A percentile compares a stretch with the other conserved stretches of the same genome.
These are phyloP conservation scores for Manis pentadactyla DNA, from an alignment of 2,797 vertebrate species.

Conservation along the genomic window DNA sequence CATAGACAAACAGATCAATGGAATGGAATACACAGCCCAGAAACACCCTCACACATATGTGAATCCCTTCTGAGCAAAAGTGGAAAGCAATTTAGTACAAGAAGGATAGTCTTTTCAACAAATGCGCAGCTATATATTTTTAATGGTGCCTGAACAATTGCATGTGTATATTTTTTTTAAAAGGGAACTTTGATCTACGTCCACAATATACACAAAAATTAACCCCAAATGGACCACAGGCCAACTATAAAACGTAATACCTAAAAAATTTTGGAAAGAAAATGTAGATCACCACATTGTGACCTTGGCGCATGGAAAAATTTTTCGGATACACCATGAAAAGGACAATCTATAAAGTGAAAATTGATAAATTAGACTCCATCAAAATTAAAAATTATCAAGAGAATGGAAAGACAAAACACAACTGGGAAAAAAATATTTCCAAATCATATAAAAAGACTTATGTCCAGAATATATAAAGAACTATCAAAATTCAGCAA, in stretches of 20 bases:
- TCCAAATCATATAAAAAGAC: neutral
- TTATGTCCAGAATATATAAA: neutral
- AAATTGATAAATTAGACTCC: neutral
- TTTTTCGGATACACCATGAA: neutral
- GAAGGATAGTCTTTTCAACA: neutral
- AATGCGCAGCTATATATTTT: neutral
- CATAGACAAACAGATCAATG: neutral
- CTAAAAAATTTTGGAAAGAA: neutral
- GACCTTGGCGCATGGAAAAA: neutral
- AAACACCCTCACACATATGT: neutral
- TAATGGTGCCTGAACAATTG: neutral
- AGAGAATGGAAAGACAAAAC: neutral
- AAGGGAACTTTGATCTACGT: neutral
- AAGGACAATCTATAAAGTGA: neutral
- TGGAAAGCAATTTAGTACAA: neutral
- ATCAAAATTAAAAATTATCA: conserved; percentile 21
- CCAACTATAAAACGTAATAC: neutral
- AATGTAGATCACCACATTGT: neutral
- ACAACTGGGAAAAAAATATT: conserved; percentile 1
- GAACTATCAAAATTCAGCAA: neutral
- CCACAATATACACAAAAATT: neutral
- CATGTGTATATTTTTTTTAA: neutral
- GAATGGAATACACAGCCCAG: neutral
- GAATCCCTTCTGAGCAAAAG: neutral
- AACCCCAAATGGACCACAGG: neutral